Evolutionary conservation across 2,888 invertebrate genomes (phyloP), one percentile per base, ranked within the genome.

Genomic region (Crematogaster levior): DNA sequence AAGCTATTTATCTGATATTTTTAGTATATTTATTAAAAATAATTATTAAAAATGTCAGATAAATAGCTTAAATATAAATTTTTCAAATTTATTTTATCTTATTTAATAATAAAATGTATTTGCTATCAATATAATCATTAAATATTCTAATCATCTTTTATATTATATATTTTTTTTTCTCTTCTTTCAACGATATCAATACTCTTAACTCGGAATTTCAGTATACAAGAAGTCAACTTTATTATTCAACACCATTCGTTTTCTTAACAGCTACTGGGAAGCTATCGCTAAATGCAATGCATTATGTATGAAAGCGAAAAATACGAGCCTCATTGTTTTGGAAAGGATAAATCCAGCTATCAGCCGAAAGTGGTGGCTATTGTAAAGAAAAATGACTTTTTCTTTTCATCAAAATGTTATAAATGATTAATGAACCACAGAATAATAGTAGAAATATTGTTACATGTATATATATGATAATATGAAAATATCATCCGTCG

Each of bases 231-330:
- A 61, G n/a, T 63, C 48, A 65, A 82, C 12, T 53, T 61, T 74
- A 84, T 90, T 89, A 90, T 89, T 83, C 89, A 74, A 34, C 56
- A 72, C 83, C 83, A 86, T 90, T 90, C 84, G 73, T 85, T 90
- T 79, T 74, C 58, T 27, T 34, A 60, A 27, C 48, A 80, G 58
- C 56, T 56, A 63, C 65, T 48, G 82, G 56, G 82, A 90, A 87
- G 86, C 89, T 89, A 93, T 93, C 90, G 84, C 88, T 82, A 92
- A 93, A 93, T 93, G 92, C 86, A 88, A 92, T 93, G 93, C 91
- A 93, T 93, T 91, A 93, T 93, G 92, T 82, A 93, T 93, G 85
- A 91, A 61, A 74, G 79, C 63, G 82, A 56, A 83, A 86, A 83
- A 86, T 88, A 85, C 81, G 27, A 74, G 58, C 60, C 48, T 15